Evolutionary conservation across 2,888 invertebrate species (phyloP).

Genomic region (Dasysyrphus albostriatus): DNA sequence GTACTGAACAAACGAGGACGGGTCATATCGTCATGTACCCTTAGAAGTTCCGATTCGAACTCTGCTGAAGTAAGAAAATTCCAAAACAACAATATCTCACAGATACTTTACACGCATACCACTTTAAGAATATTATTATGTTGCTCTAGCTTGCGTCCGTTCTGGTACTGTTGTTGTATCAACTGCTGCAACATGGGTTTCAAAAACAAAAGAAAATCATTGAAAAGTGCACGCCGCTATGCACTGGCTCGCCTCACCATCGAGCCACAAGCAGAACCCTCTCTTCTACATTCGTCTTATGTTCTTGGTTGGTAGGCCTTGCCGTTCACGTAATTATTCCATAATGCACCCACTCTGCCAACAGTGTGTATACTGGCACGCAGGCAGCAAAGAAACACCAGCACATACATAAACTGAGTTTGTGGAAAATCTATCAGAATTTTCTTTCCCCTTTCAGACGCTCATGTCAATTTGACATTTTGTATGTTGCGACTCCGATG

Average conservation of each 20-base stretch:
- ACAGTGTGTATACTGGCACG: conserved; percentile 36
- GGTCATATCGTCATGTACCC: conserved; percentile 79
- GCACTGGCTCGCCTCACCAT: conserved; percentile 13
- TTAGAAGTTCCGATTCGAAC: conserved; percentile 79
- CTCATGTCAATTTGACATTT: conserved; percentile 21
- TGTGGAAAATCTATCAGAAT: conserved; percentile 63
- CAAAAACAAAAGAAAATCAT: conserved; percentile 72
- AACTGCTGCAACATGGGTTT: conserved; percentile 48
- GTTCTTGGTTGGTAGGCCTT: neutral
- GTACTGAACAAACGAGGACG: conserved; percentile 72
- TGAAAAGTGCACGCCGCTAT: conserved; percentile 48
- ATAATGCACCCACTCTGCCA: conserved; percentile 81
- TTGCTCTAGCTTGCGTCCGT: conserved; percentile 46
- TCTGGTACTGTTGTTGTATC: conserved; percentile 45
- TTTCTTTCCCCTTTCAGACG: conserved; percentile 60
- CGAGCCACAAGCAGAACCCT: conserved; percentile 1
- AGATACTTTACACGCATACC: conserved; percentile 65
- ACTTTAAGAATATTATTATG: conserved; percentile 53
- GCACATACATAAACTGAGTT: conserved; percentile 17
- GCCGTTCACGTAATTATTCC: conserved; percentile 77
- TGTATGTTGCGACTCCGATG: neutral
- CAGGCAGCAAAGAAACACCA: conserved; percentile 1
- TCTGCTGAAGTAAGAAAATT: conserved; percentile 82
- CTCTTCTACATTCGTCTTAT: conserved; percentile 10
- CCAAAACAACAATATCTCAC: conserved; percentile 78